These are phyloP conservation scores for Tolmerus cingulatus DNA, from an alignment of 2,888 invertebrate species.

Conservation along the genomic window DNA sequence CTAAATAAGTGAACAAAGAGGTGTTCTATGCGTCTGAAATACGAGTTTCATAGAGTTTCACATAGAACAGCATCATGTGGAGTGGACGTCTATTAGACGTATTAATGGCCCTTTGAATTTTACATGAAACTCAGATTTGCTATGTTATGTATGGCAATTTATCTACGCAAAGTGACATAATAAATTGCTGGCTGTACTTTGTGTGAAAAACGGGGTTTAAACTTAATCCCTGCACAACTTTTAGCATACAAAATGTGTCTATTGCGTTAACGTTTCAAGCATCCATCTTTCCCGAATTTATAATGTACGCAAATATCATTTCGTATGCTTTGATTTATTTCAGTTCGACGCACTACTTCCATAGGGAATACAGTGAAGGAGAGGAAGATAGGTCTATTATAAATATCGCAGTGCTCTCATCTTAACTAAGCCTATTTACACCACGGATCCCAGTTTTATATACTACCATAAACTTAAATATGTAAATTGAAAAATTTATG, in stretches of 20 bases:
- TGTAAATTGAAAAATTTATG: constrained; percentile 32
- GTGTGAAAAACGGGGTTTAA: constrained; percentile 2
- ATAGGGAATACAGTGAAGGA: background rate
- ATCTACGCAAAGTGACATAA: constrained; percentile 48
- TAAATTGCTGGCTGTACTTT: constrained; percentile 45
- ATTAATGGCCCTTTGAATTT: constrained; percentile 51
- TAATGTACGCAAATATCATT: background rate
- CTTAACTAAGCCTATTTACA: background rate
- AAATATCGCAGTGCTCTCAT: background rate
- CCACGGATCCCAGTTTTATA: constrained; percentile 18
- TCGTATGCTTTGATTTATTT: background rate
- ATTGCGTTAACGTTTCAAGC: background rate
- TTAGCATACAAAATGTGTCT: background rate
- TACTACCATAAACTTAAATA: constrained; percentile 11
- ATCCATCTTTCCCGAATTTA: background rate
- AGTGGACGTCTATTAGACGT: constrained; percentile 48
- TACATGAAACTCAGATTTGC: constrained; percentile 50
- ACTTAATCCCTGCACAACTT: background rate
- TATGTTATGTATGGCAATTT: constrained; percentile 46
- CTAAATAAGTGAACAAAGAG: constrained; percentile 27
- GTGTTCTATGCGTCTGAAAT: constrained; percentile 18
- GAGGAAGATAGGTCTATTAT: background rate
- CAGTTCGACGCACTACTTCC: background rate
- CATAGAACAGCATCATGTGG: constrained; percentile 39
- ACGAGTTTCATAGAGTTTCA: constrained; percentile 19